Percentiles rank a stretch among this genome's conserved stretches.
These are phyloP conservation scores for Nomada hirtipes DNA, from an alignment of 2,888 invertebrate species.

Conservation along the genomic window DNA sequence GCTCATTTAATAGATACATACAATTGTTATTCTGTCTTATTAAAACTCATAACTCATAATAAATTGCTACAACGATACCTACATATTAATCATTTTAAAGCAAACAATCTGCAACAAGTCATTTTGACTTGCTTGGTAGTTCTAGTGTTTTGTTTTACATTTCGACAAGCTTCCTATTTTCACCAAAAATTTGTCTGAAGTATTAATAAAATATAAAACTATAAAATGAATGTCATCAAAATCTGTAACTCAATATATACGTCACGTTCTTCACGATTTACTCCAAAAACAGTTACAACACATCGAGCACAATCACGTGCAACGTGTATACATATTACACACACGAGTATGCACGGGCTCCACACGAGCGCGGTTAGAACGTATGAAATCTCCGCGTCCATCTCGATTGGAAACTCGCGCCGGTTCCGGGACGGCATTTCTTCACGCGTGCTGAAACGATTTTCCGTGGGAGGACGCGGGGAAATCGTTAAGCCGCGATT, in stretches of 20 bases:
- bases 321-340: neutral
- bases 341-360: neutral
- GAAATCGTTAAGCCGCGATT: constrained; percentile 52
- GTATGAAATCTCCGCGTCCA: neutral
- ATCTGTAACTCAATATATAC: neutral
- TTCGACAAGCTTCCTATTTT: no score
- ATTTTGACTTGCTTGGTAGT: no score
- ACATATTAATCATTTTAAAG: no score
- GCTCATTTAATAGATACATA: no score
- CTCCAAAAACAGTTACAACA: neutral
- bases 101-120: no score
- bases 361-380: neutral
- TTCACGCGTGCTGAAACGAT: constrained; percentile 43
- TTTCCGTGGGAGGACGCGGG: constrained; percentile 30
- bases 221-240: no score
- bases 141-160: no score
- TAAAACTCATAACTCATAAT: no score
- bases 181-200: no score
- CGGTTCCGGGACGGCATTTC: constrained; percentile 48
- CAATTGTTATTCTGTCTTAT: no score
- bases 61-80: no score
- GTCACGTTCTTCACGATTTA: neutral
- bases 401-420: constrained; percentile 11
- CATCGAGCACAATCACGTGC: neutral
- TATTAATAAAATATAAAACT: no score